Evolutionary conservation across 2,113 vertebrate species (phyloP), one percentile per base, ranked within the genome.

Genomic region (Beaufortia kweichowensis): DNA sequence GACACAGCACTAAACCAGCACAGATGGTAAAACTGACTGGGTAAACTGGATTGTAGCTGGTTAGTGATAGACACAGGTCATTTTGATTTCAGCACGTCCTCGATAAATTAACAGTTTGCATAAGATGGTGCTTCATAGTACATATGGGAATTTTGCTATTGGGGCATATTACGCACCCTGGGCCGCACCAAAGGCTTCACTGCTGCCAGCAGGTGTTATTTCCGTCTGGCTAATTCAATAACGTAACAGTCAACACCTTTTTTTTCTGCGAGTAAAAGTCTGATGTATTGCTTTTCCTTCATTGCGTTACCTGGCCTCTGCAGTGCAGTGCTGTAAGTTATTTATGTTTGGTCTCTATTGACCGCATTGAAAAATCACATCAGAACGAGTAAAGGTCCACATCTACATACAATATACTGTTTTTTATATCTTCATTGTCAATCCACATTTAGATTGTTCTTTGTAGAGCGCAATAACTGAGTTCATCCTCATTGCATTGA

Each of bases 191-290:
- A 43, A 61, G 19, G 68, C 81, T 39, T 77, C 55, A 56, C 72
- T 62, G 48, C 70, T 46, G 41, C 48, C 28, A 33, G 64, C 69
- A 75, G 78, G 78, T 83, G 78, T 68, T 75, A 65, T 50, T 77
- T 69, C 50, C 78, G 69, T 75, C 48, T 78, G 26, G 46, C 64
- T 79, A 33, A 55, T 57, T 75, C 63, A 70, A 73, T 82, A 63
- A 78, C 74, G 78, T 65, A 46, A 80, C 33, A 76, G 56, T 75
- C 39, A 75, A 7, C 46, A 35, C 6, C 15, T 43, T 55, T 35
- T 41, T 33, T 33, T 26, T 76, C 59, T 3, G 46, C 15, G 35
- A 23, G 33, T 29, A 43, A 59, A 65, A 39, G 43, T 23, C 26
- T 15, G 15, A 66, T 72, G 60, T 23, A 53, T 60, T 72, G 60